Conservation (phyloP, 1,140 invertebrate species). For the Drosophila nebulosa region DNA sequence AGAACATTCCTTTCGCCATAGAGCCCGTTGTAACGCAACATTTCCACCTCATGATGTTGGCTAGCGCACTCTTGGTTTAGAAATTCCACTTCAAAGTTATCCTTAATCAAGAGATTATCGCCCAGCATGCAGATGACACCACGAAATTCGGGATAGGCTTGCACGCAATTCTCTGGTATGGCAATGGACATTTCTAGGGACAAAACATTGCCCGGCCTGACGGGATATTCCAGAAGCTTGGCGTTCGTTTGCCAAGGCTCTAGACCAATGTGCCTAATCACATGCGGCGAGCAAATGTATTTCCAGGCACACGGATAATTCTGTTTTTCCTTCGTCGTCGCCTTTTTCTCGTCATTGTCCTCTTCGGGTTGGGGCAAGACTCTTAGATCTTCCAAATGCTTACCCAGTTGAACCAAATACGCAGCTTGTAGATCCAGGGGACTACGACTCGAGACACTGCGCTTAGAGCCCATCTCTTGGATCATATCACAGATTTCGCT, state of each 20-base stretch:
- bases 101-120: conserved; percentile 35
- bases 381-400: conserved; percentile 15
- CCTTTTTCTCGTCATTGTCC: too few species aligned
- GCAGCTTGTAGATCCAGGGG: conserved; percentile 30
- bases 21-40: neutral
- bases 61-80: conserved; percentile 20
- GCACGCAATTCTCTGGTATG: conserved; percentile 36
- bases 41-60: neutral
- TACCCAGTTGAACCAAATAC: conserved; percentile 25
- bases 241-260: neutral
- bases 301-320: neutral
- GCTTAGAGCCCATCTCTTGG: neutral
- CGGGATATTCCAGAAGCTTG: conserved; percentile 10
- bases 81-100: conserved; percentile 23
- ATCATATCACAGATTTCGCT: conserved; percentile 27
- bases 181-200: conserved; percentile 37
- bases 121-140: conserved; percentile 39
- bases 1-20: neutral
- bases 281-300: conserved; percentile 21
- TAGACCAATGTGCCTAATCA: conserved; percentile 36
- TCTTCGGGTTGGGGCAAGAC: conserved; percentile 9
- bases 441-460: neutral
- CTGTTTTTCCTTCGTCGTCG: neutral
- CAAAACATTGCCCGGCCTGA: conserved; percentile 36
- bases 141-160: conserved; percentile 42